These are phyloP conservation scores for Passer montanus DNA, from an alignment of 2,113 vertebrate genomes.

Conservation along the genomic window DNA sequence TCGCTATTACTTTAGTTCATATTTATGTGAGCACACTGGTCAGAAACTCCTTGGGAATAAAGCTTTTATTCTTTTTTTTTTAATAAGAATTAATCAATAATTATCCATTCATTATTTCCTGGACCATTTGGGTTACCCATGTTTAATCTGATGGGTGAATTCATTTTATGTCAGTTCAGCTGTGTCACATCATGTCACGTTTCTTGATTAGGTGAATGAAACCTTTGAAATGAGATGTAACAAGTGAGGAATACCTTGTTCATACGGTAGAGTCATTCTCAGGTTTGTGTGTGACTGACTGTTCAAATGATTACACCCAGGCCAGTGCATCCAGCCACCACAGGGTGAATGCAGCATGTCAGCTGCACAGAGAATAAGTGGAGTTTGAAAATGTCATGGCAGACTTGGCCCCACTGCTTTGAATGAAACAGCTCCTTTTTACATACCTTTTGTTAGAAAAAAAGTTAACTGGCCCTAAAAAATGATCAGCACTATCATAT, in stretches of 20 bases:
- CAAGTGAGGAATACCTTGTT: conserved; percentile 19
- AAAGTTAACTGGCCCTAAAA: neutral
- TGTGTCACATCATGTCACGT: neutral
- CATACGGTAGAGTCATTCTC: neutral
- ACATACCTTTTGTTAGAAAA: neutral
- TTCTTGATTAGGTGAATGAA: neutral
- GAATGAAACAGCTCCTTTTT: neutral
- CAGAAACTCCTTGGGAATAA: neutral
- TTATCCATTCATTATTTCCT: neutral
- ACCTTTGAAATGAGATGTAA: conserved; percentile 1
- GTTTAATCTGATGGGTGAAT: neutral
- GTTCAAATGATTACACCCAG: conserved; percentile 19
- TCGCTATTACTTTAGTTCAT: neutral
- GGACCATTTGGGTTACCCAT: neutral
- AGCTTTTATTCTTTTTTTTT: neutral
- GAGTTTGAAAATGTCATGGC: neutral
- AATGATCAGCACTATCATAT: neutral
- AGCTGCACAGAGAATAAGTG: neutral
- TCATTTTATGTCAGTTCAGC: neutral
- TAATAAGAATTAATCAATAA: neutral
- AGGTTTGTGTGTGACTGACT: neutral
- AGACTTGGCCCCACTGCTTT: neutral
- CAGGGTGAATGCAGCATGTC: neutral
- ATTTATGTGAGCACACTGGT: neutral
- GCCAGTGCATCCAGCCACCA: conserved; percentile 19